Evolutionary conservation across 1,140 invertebrate species (phyloP).

Genomic region (Saccostrea cuccullata): DNA sequence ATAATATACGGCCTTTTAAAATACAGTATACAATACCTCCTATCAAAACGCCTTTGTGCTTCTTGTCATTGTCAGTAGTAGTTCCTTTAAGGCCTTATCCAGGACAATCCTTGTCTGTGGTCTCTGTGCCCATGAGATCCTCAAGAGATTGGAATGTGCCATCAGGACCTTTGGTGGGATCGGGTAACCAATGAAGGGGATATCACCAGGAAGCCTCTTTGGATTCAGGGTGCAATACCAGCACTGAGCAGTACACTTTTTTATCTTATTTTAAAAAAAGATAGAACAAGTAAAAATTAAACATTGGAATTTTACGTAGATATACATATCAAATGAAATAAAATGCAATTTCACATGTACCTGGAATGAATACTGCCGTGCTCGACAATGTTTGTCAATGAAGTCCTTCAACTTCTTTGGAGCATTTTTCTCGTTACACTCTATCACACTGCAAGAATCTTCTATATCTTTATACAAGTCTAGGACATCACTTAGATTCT

Average conservation of each 20-base stretch:
- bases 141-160: background rate
- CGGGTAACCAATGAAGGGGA: constrained; percentile 39
- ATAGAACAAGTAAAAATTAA: background rate
- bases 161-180: background rate
- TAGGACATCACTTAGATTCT: constrained; percentile 32
- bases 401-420: constrained; percentile 1
- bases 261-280: constrained; percentile 17
- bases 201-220: background rate
- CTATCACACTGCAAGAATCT: constrained; percentile 1
- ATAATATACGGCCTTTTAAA: background rate
- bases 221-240: constrained; percentile 31
- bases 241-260: constrained; percentile 39
- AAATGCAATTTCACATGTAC: constrained; percentile 21
- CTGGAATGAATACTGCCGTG: constrained; percentile 39
- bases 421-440: constrained; percentile 35
- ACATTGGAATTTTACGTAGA: background rate
- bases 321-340: background rate
- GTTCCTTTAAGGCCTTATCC: background rate
- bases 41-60: background rate
- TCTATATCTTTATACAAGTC: background rate
- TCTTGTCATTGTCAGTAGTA: background rate
- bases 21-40: background rate
- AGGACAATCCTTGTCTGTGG: constrained; percentile 18
- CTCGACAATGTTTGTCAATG: background rate
- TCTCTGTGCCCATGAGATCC: background rate